Evolutionary conservation across 2,797 vertebrate genomes (phyloP).

Genomic region (Tolypeutes matacus): DNA sequence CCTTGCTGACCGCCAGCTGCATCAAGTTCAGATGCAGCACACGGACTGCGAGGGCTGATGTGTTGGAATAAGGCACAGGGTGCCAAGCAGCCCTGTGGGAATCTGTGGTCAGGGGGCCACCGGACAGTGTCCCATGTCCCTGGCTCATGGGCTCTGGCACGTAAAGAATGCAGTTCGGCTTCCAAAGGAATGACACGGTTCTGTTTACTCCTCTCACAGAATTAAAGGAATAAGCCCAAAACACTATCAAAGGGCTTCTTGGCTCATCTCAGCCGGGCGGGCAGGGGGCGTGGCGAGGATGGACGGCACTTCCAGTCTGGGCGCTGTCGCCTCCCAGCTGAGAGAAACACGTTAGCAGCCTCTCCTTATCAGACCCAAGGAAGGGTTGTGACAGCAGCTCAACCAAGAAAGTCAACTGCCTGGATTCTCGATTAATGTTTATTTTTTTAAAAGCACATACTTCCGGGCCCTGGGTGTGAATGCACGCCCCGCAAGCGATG

Average conservation of each 20-base stretch:
- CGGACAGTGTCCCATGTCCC: background rate
- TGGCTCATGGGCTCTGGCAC: background rate
- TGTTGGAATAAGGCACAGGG: background rate
- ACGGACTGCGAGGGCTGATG: background rate
- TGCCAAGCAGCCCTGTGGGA: background rate
- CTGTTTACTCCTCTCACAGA: background rate
- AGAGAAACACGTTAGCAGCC: no score
- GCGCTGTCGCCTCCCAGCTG: background rate
- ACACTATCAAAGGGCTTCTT: background rate
- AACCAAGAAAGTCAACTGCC: background rate
- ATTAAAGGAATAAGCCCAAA: no score
- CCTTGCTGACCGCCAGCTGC: background rate
- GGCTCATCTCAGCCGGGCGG: background rate
- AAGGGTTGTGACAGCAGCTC: background rate
- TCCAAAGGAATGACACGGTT: background rate
- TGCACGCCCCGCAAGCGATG: no score
- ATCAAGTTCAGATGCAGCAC: rapidly evolving
- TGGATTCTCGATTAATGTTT: background rate
- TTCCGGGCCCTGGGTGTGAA: background rate
- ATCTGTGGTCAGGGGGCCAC: background rate
- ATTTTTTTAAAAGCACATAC: background rate
- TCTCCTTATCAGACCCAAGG: background rate
- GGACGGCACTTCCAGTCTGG: rapidly evolving
- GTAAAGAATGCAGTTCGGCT: background rate
- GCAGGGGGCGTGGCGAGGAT: rapidly evolving